Evolutionary conservation across 2,888 invertebrate genomes (phyloP), one percentile per base, ranked within the genome.

Genomic region (Luffia ferchaultella): DNA sequence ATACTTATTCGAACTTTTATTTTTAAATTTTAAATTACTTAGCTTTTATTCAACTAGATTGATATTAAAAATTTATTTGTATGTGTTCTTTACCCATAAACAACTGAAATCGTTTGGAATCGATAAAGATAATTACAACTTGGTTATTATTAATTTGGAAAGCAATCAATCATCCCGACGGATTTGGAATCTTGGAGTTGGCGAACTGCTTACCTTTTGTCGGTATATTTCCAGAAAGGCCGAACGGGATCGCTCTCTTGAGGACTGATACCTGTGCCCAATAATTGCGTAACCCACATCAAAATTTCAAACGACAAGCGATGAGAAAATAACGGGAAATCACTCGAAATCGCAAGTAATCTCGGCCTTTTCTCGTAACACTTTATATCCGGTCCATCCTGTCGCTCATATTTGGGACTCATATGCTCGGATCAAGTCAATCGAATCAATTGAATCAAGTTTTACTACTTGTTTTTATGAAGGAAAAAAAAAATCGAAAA

Each of bases 321-420:
- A 67, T 63, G 64, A 54, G 62, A 68, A 70, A 67, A 70, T 69
- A 69, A 68, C 62, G 60, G 60, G 61, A 67, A 68, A 68, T 73
- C 66, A 64, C 63, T 68, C 69, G 70, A 71, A 71, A 70, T 70
- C 67, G 67, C 61, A 62, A 65, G 68, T 72, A 69, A 70, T 68
- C 67, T 66, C 61, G 66, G 65, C 68, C n/a, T n/a, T n/a, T n/a
- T n/a, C n/a, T n/a, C n/a, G n/a, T n/a, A n/a, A n/a, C n/a, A n/a
- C n/a, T n/a, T n/a, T n/a, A n/a, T n/a, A n/a, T n/a, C n/a, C n/a
- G n/a, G n/a, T n/a, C n/a, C n/a, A n/a, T n/a, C n/a, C n/a, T n/a
- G n/a, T n/a, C n/a, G n/a, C n/a, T n/a, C n/a, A n/a, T n/a, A n/a
- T n/a, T n/a, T n/a, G n/a, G n/a, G n/a, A n/a, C n/a, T n/a, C n/a